A percentile compares a stretch with the other conserved stretches of the same genome.
phyloP scores from a whole-genome alignment of 2,888 invertebrate genomes.

The Ceratothoa steindachneri region DNA sequence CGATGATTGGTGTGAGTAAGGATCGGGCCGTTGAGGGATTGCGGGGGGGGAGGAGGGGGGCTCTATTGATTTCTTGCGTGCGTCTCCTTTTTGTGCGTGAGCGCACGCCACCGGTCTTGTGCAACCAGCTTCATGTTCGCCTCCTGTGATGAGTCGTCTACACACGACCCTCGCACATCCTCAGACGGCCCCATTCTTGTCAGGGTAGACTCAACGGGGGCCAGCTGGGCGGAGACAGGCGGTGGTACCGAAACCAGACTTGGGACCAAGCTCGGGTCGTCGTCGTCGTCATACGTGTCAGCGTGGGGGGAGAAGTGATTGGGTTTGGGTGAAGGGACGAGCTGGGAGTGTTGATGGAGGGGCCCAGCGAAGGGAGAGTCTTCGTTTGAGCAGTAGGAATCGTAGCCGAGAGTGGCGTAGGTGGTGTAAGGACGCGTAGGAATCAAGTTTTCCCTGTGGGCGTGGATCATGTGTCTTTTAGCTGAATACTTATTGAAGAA shows the following conservation, averaged over 20 bases:
- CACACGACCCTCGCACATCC: too few relatives aligned
- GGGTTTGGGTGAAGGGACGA: background rate
- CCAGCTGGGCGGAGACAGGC: too few relatives aligned
- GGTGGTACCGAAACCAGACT: too few relatives aligned
- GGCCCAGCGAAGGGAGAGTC: background rate
- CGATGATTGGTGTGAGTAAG: too few relatives aligned
- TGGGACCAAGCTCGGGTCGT: background rate
- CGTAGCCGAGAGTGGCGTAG: conserved; percentile 21
- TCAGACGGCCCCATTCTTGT: too few relatives aligned
- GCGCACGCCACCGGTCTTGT: background rate
- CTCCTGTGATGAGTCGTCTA: too few relatives aligned
- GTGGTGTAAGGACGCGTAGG: conserved; percentile 39
- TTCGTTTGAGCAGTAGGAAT: background rate
- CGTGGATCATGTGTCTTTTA: conserved; percentile 46
- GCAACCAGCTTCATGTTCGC: too few relatives aligned
- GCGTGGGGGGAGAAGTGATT: background rate
- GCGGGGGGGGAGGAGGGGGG: too few relatives aligned
- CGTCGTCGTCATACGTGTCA: background rate
- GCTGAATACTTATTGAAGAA: conserved; percentile 46
- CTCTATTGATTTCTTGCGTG: too few relatives aligned
- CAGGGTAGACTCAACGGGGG: too few relatives aligned
- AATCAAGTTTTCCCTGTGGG: conserved; percentile 38
- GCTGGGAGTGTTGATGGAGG: background rate
- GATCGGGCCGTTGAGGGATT: too few relatives aligned
- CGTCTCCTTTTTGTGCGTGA: background rate